Conservation (phyloP, 2,113 vertebrate genomes). For the Notarius lentiginosus region DNA sequence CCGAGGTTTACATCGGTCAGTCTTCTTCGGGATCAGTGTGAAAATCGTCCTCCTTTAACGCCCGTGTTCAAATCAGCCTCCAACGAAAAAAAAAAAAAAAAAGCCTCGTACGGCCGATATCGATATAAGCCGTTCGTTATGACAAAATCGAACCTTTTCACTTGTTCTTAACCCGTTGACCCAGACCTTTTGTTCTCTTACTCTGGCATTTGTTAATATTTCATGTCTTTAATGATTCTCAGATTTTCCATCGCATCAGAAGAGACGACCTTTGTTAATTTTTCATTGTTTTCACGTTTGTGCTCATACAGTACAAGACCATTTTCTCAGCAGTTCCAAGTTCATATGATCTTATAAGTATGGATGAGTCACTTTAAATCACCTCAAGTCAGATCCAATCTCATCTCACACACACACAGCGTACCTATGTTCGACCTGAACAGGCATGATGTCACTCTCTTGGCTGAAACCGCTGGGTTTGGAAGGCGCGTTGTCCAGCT, state of each 20-base stretch:
- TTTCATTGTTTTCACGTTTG: neutral
- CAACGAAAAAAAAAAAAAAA: no score
- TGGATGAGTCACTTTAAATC: neutral
- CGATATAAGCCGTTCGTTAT: neutral
- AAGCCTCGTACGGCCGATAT: no score
- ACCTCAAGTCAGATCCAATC: neutral
- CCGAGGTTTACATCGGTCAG: no score
- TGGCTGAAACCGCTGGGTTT: conserved; percentile 77
- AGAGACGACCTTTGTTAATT: neutral
- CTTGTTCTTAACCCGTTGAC: neutral
- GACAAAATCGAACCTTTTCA: neutral
- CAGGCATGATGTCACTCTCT: conserved; percentile 84
- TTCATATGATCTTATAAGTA: neutral
- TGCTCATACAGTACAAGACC: no score
- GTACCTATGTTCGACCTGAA: conserved; percentile 86
- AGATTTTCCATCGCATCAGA: neutral
- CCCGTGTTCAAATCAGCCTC: no score
- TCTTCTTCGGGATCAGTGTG: no score
- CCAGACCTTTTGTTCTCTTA: neutral
- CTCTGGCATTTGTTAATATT: neutral
- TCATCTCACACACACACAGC: neutral
- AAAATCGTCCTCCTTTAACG: no score
- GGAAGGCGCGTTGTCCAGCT: conserved; percentile 78
- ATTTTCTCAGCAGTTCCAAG: neutral
- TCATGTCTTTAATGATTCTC: neutral